Conservation (phyloP, 2,888 invertebrate species). For the Epinotia bilunana region DNA sequence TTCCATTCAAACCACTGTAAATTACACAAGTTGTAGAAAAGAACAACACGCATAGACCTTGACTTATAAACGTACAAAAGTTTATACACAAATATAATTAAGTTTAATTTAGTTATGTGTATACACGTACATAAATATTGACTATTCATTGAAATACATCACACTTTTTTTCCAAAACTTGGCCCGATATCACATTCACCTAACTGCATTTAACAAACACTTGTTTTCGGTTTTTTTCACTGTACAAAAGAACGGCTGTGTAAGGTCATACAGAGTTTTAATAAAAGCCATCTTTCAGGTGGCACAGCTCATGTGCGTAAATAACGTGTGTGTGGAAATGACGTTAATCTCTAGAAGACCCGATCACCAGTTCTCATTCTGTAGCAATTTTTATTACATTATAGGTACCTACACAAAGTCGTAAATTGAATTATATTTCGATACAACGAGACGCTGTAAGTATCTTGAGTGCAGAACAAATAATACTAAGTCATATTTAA, state of each 20-base stretch:
- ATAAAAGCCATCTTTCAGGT: neutral
- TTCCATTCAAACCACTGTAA: neutral
- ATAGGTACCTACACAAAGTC: too few species aligned
- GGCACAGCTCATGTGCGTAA: too few species aligned
- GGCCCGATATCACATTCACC: slow-evolving; percentile 7
- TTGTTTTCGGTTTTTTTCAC: too few species aligned
- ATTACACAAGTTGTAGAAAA: slow-evolving; percentile 6
- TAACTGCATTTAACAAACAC: neutral
- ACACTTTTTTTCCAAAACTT: slow-evolving; percentile 21
- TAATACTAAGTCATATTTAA: too few species aligned
- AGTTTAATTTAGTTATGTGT: slow-evolving; percentile 4
- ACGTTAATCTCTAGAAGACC: too few species aligned
- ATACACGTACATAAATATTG: slow-evolving; percentile 26
- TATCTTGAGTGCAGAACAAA: too few species aligned
- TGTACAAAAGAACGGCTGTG: too few species aligned
- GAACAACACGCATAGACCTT: slow-evolving; percentile 4
- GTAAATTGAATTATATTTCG: too few species aligned
- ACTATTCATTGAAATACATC: slow-evolving; percentile 27
- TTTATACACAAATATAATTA: slow-evolving; percentile 13
- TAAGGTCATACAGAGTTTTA: neutral
- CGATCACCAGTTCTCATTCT: too few species aligned
- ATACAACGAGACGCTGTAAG: too few species aligned
- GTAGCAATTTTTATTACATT: neutral
- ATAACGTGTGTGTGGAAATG: too few species aligned
- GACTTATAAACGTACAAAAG: slow-evolving; percentile 27